Evolutionary conservation across 2,113 vertebrate genomes (phyloP).

Genomic region (Atherinomorus stipes): DNA sequence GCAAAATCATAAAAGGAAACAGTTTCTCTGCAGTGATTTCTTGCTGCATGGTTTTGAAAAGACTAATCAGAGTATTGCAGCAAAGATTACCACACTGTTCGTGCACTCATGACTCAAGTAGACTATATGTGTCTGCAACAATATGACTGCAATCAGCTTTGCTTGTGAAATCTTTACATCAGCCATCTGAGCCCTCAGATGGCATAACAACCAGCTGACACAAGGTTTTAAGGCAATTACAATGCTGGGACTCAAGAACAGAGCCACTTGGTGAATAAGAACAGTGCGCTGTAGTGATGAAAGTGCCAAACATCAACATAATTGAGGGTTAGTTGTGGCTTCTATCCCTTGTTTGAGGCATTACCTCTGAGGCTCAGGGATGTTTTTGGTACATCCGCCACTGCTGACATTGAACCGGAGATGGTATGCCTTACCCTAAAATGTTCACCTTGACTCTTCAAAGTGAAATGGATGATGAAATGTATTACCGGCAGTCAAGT

Average conservation of each 20-base stretch:
- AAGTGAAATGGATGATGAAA: no score
- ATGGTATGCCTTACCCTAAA: background rate
- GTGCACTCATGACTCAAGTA: background rate
- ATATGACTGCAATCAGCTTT: background rate
- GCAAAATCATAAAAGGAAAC: slow-evolving; percentile 1
- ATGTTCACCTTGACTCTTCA: no score
- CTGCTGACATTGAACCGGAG: background rate
- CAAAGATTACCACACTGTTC: background rate
- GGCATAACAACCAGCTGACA: background rate
- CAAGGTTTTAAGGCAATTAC: background rate
- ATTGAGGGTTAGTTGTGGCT: background rate
- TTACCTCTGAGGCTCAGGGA: background rate
- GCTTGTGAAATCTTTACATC: background rate
- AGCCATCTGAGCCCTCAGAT: background rate
- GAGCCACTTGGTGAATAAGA: background rate
- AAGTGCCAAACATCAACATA: background rate
- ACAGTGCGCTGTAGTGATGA: background rate
- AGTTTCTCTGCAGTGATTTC: background rate
- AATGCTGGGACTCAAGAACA: background rate
- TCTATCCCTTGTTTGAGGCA: background rate
- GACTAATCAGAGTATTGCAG: background rate
- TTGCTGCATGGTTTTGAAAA: background rate
- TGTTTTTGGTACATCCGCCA: slow-evolving; percentile 12
- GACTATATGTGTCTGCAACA: background rate
- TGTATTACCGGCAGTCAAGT: no score